phyloP scores from a whole-genome alignment of 2,113 vertebrate genomes.

The Cinclus mexicanus region DNA sequence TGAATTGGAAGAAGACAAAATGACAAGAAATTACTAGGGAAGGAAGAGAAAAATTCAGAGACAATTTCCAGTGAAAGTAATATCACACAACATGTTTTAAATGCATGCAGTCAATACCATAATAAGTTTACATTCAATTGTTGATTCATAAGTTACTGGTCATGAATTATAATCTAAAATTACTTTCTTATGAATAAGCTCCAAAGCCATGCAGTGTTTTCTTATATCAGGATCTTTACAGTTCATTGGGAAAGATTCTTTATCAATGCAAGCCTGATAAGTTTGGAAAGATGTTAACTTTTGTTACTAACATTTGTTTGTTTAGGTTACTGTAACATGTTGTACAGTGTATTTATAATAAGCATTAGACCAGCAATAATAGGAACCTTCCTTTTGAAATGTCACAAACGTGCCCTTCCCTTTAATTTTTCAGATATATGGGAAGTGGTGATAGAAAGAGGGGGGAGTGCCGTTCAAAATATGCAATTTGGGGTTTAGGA shows the following conservation, averaged over 20 bases:
- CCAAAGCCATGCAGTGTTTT: not conserved
- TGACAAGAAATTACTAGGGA: not conserved
- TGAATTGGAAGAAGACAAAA: not conserved
- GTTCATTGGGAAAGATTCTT: not conserved
- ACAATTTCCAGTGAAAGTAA: not conserved
- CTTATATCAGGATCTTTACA: not conserved
- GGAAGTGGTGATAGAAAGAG: conserved; percentile 59
- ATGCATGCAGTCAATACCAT: not conserved
- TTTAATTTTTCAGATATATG: conserved; percentile 61
- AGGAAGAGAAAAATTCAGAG: not conserved
- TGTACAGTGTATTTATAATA: not conserved
- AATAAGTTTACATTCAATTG: not conserved
- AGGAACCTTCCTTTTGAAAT: conserved; percentile 4
- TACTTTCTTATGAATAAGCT: not conserved
- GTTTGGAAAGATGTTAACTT: conserved; percentile 46
- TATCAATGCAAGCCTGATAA: conserved; percentile 11
- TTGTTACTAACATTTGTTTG: conserved; percentile 8
- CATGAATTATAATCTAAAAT: not conserved
- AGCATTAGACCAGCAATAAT: not conserved
- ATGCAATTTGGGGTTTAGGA: conserved; percentile 70
- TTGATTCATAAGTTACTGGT: not conserved
- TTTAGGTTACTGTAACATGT: conserved; percentile 21
- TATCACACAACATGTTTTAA: not conserved
- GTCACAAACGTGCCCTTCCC: conserved; percentile 34
- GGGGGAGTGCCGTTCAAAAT: conserved; percentile 35